These are phyloP conservation scores for Rotaria sp. DNA, from an alignment of 2,888 invertebrate genomes.

Conservation along the genomic window DNA sequence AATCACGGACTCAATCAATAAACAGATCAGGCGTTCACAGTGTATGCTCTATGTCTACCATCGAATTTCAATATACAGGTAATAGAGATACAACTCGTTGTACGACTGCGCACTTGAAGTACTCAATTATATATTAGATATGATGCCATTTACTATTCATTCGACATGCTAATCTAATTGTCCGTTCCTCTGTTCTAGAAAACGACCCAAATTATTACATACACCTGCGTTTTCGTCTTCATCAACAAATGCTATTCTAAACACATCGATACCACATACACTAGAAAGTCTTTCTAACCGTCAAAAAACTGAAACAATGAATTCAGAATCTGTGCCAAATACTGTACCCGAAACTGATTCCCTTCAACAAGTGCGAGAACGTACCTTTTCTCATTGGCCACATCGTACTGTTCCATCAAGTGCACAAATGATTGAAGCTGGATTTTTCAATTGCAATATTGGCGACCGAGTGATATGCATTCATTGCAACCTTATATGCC, in stretches of 20 bases:
- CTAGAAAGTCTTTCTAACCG: not conserved
- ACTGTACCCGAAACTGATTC: not conserved
- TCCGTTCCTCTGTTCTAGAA: not conserved
- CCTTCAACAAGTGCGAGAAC: not conserved
- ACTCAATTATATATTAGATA: not conserved
- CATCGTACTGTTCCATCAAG: not conserved
- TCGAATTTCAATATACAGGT: no score
- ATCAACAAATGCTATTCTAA: not conserved
- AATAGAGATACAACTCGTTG: no score
- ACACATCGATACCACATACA: not conserved
- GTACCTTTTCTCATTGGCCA: constrained; percentile 4
- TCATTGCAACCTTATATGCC: not conserved
- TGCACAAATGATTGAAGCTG: not conserved
- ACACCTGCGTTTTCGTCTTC: not conserved
- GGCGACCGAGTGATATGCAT: not conserved
- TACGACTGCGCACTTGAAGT: not conserved
- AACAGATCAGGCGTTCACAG: no score
- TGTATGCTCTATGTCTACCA: no score
- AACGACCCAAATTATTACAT: not conserved
- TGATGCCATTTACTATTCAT: not conserved
- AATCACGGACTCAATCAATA: no score
- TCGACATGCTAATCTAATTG: not conserved
- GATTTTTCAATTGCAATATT: not conserved
- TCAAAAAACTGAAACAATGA: not conserved
- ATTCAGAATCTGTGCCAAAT: not conserved